These are phyloP conservation scores for Xylota segnis DNA, from an alignment of 2,888 invertebrate genomes.

Conservation along the genomic window DNA sequence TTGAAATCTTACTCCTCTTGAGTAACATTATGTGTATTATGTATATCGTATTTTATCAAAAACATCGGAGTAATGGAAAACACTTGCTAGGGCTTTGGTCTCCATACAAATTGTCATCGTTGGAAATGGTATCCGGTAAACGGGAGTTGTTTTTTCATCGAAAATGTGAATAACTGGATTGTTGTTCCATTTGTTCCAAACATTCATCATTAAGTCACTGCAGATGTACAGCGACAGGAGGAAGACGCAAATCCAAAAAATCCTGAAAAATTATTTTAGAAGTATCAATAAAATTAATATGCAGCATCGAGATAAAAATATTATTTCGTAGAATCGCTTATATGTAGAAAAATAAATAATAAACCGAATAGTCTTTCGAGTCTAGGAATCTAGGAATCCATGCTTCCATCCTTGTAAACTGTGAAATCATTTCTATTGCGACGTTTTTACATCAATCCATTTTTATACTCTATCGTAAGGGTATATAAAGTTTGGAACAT, in stretches of 20 bases:
- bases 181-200: conserved; percentile 89
- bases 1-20: conserved; percentile 78
- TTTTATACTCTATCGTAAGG: no score
- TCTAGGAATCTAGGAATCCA: no score
- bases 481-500: no score
- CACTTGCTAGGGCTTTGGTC: conserved; percentile 87
- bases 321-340: no score
- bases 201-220: conserved; percentile 86
- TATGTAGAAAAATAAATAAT: no score
- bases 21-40: conserved; percentile 77
- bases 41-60: not conserved
- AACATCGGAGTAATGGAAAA: conserved; percentile 71
- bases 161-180: conserved; percentile 91
- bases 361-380: no score
- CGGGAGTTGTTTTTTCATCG: conserved; percentile 88
- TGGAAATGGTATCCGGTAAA: conserved; percentile 87
- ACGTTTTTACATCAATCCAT: no score
- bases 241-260: conserved; percentile 88
- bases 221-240: conserved; percentile 87
- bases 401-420: no score
- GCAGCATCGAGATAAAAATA: no score
- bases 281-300: not conserved
- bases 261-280: conserved; percentile 82
- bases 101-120: conserved; percentile 88
- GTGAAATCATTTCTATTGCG: no score